phyloP scores from a whole-genome alignment of 2,888 invertebrate genomes.

The Dicranocentrus wangi region DNA sequence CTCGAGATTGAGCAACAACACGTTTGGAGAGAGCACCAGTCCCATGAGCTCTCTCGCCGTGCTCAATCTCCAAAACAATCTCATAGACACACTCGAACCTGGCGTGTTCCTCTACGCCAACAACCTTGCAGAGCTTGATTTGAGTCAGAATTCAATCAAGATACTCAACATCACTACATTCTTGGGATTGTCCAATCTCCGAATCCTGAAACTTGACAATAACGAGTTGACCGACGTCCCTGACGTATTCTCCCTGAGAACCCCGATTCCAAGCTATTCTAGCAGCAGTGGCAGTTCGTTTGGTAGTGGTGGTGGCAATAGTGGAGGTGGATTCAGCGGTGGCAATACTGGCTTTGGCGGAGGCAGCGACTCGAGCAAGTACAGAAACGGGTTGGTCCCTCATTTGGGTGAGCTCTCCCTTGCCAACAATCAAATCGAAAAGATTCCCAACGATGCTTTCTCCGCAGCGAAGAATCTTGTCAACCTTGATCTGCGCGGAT shows the following conservation, averaged over 20 bases:
- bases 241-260: constrained; percentile 66
- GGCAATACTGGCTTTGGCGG: constrained; percentile 77
- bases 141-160: constrained; percentile 89
- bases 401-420: constrained; percentile 89
- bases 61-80: constrained; percentile 86
- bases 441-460: constrained; percentile 85
- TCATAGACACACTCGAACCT: constrained; percentile 82
- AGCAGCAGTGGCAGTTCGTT: neutral
- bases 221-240: constrained; percentile 87
- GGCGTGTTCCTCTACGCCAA: constrained; percentile 84
- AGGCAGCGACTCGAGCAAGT: constrained; percentile 32
- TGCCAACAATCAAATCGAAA: constrained; percentile 87
- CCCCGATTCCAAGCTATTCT: constrained; percentile 47
- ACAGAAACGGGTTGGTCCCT: constrained; percentile 76
- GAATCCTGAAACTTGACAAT: constrained; percentile 88
- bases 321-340: constrained; percentile 13
- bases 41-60: constrained; percentile 83
- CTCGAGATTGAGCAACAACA: constrained; percentile 85
- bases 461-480: constrained; percentile 84
- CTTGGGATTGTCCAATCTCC: constrained; percentile 83
- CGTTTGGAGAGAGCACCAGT: constrained; percentile 81
- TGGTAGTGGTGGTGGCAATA: constrained; percentile 22
- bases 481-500: constrained; percentile 86
- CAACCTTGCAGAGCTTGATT: constrained; percentile 87
- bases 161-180: constrained; percentile 86